Evolutionary conservation across 1,140 invertebrate genomes (phyloP), one percentile per base, ranked within the genome.

Genomic region (Drosophila malerkotliana): DNA sequence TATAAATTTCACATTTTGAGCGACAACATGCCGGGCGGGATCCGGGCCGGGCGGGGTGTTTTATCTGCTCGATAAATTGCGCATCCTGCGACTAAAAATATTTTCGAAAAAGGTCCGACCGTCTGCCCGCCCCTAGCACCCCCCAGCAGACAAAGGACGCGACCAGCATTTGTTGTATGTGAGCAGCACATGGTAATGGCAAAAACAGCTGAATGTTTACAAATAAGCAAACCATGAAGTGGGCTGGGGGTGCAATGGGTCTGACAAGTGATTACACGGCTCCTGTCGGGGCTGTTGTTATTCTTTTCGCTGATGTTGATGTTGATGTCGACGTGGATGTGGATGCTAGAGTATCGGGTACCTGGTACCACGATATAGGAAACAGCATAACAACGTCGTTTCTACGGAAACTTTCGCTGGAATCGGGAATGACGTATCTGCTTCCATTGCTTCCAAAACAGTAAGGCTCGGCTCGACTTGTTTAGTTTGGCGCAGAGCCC

Each of bases 211-310:
- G 67, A 84, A 63, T 84, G 81, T 85, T 80, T 84, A 85, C 81
- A 85, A 85, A 80, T 80, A 85, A 85, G 52, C 63, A 69, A 78
- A 53, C 61, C 45, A 12, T 15, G 28, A 48, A 30, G 49, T 37
- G 24, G 15, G 14, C n/a, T 8, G 37, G 18, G 30, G 4, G 10
- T 37, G 34, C 9, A 18, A 39, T 53, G 66, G 62, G 34, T 52
- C 64, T 80, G 81, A 84, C 81, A 85, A 84, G 81, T 77, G 81
- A 84, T 84, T 80, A 84, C 81, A 84, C 68, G 77, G 76, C 82
- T 41, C 54, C 49, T 56, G 59, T 49, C 51, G 57, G 48, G 57
- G 56, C 49, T 44, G 52, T 54, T 67, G 61, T 56, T 72, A 57
- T 44, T 60, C 52, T 45, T 62, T 62, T 34, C 28, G 52, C 41